A percentile compares a stretch with the other conserved stretches of the same genome.
phyloP scores from a whole-genome alignment of 2,113 vertebrate genomes.

The Egretta garzetta region DNA sequence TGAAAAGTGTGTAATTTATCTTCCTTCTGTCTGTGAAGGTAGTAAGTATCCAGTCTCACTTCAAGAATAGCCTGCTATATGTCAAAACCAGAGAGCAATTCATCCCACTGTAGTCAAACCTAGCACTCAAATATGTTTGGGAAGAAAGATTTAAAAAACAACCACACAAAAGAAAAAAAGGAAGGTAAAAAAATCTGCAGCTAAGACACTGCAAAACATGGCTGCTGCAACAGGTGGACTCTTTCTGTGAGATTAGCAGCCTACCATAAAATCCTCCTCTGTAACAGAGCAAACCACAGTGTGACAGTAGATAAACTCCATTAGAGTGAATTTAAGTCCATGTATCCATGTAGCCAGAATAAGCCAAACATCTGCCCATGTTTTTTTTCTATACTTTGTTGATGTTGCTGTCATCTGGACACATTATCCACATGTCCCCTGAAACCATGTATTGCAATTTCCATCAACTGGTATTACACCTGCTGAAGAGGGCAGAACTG shows the following conservation, averaged over 20 bases:
- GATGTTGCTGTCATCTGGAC: constrained; percentile 57
- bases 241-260: constrained; percentile 55
- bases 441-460: constrained; percentile 59
- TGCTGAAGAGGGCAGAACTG: constrained; percentile 27
- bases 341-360: constrained; percentile 64
- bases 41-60: neutral
- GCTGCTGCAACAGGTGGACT: constrained; percentile 48
- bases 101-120: constrained; percentile 29
- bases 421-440: constrained; percentile 62
- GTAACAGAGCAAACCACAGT: constrained; percentile 55
- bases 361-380: constrained; percentile 74
- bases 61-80: constrained; percentile 12
- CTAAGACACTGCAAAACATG: constrained; percentile 29
- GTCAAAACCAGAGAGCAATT: constrained; percentile 27
- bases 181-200: neutral
- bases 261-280: constrained; percentile 59
- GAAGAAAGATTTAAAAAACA: neutral
- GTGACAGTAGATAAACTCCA: constrained; percentile 54
- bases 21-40: neutral
- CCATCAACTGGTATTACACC: constrained; percentile 44
- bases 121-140: neutral
- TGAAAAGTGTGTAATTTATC: neutral
- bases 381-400: constrained; percentile 62
- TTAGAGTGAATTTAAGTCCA: constrained; percentile 64
- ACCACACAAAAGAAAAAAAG: neutral